Conservation (phyloP, 2,888 invertebrate genomes). For the Cataglyphis altisquamis region DNA sequence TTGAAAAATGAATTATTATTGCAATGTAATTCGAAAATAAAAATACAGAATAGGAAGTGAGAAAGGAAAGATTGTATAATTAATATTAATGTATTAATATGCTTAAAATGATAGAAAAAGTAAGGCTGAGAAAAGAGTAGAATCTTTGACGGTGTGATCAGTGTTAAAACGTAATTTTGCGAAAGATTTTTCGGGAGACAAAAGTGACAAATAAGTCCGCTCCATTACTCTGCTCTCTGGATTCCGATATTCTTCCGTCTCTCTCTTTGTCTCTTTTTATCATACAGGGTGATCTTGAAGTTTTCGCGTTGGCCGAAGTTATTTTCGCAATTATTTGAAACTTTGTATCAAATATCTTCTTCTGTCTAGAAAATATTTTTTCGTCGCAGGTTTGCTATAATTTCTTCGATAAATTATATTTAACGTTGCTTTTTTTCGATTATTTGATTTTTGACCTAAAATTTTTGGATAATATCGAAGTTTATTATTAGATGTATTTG, state of each 20-base stretch:
- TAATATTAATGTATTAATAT: not conserved
- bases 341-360: too few species aligned
- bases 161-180: too few species aligned
- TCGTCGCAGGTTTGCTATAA: not conserved
- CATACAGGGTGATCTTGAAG: not conserved
- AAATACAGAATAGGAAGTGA: not conserved
- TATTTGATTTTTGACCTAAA: slow-evolving; percentile 1
- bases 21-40: not conserved
- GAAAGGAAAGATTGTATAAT: not conserved
- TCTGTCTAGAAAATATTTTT: too few species aligned
- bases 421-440: not conserved
- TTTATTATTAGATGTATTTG: not conserved
- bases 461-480: not conserved
- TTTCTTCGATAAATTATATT: not conserved
- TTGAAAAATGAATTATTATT: not conserved
- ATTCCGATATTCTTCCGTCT: slow-evolving; percentile 29
- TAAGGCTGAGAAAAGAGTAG: not conserved
- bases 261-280: slow-evolving; percentile 5
- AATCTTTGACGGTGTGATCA: not conserved
- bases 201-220: slow-evolving; percentile 28
- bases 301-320: too few species aligned
- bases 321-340: too few species aligned
- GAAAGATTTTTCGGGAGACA: not conserved
- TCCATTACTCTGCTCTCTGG: not conserved
- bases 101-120: not conserved